Evolutionary conservation across 2,888 invertebrate species (phyloP), one percentile per base, ranked within the genome.

Genomic region (Agonum fuliginosum): DNA sequence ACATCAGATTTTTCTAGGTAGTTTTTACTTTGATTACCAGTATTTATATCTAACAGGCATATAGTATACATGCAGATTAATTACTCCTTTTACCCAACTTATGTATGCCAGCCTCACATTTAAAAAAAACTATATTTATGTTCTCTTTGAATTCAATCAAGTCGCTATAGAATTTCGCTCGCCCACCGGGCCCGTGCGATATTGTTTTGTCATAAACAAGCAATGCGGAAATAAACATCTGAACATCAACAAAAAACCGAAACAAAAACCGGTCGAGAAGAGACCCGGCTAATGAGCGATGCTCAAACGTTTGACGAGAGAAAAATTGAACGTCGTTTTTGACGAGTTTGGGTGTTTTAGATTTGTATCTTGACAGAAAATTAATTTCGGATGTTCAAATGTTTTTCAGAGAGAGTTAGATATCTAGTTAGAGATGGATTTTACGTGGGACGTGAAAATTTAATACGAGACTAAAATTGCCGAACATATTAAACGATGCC

Each of bases 261-360:
- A 34, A 37, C 19, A 65, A 34, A 65, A 34, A 65, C 65, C 37
- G 65, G 54, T 54, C 58, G 58, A 62, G 10, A 27, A 62, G 30
- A 27, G 58, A 30, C 30, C 58, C 12, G 17, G 58, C 58, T 62
- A 62, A 62, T 62, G 58, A 62, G 58, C 58, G 58, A 62, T 30
- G 58, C 58, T 62, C 58, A 62, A 62, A 12, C n/a, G 14, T 69
- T 69, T 69, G 69, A 69, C 69, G 69, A 37, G 69, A 69, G 46
- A 69, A 69, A 69, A 69, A 69, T 69, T 69, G 69, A 71, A 71
- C 30, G 71, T 71, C 48, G 48, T 71, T 71, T 71, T 48, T 71
- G 71, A 71, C 46, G 71, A 71, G 48, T 71, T 71, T 71, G 71
- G 71, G 71, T 71, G 71, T 71, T 71, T 71, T 20, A 48, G 71